Base-by-base conservation (phyloP, 2,797 vertebrate species). In the Gobio occitaniae region DNA sequence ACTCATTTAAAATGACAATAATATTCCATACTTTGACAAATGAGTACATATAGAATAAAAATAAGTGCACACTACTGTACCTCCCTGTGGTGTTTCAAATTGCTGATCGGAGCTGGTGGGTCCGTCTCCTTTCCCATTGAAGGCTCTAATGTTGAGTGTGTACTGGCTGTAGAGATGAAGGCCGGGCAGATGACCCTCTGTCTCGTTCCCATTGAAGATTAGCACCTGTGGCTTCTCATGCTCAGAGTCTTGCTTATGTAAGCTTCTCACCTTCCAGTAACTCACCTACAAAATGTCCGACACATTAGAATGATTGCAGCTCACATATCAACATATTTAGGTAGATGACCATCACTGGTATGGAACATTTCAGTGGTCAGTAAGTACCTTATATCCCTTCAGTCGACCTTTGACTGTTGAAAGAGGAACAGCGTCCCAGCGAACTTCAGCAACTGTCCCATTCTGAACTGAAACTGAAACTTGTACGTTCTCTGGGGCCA, bases 11-110 rank as follows among this genome's bases (percentile, higher is more conserved):
- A 44, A 81, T 59, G 1, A 15, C 44, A 48, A 48, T 59, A 32
- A 47, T 3, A 61, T n/a, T 36, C 0, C 1, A 78, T 0, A 47
- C 50, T 61, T 56, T 32, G 16, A 76, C 11, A 59, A 50, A 29
- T 36, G 47, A 36, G 19, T n/a, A 52, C 29, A 15, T 50, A 15
- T 21, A 59, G 9, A n/a, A 11, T 59, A 56, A 21, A 21, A 56
- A 19, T 56, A 59, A 61, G 56, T 61, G 12, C 6, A 63, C 19
- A 50, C 29, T 48, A 29, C 70, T 68, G 6, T 94, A 99, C 98
- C 97, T 97, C 98, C 98, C 93, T 99, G 97, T 1, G 96, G 97
- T 5, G 97, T 99, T 78, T 94, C 90, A 91, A 99, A 98, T 25
- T 78, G 90, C 91, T 93, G 93, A 88, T 94, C 94, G 1, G 91